A percentile compares a stretch with the other conserved stretches of the same genome.
Conservation (phyloP, 1,140 invertebrate species). For the Procambarus clarkii region DNA sequence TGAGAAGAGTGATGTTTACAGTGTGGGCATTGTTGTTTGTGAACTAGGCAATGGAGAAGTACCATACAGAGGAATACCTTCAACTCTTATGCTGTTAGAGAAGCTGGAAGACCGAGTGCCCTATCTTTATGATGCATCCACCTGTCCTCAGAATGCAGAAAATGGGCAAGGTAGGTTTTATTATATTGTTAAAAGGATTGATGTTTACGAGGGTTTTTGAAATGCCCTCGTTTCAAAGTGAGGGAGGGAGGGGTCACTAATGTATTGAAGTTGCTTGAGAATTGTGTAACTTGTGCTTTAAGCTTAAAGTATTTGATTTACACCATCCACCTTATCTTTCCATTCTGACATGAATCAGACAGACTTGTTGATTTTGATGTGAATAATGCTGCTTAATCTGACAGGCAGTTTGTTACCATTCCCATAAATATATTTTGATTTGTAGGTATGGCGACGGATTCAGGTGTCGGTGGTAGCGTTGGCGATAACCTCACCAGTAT, state of each 20-base stretch:
- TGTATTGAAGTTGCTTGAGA: too few relatives aligned
- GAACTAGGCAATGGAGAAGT: constrained; percentile 92
- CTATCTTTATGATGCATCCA: constrained; percentile 67
- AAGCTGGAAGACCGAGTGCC: constrained; percentile 80
- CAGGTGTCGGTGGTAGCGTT: constrained; percentile 56
- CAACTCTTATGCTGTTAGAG: constrained; percentile 92
- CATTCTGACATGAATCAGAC: too few relatives aligned
- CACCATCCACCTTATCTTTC: too few relatives aligned
- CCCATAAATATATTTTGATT: neutral
- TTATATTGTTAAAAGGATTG: too few relatives aligned
- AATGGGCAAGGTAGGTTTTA: constrained; percentile 52
- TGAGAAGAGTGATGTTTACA: constrained; percentile 93
- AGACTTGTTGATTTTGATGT: too few relatives aligned
- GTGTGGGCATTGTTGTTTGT: constrained; percentile 90
- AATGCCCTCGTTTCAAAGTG: too few relatives aligned
- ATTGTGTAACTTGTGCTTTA: too few relatives aligned
- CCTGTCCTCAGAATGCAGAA: constrained; percentile 14
- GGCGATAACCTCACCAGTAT: constrained; percentile 51
- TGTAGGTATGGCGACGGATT: constrained; percentile 53
- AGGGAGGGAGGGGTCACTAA: too few relatives aligned
- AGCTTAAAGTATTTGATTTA: too few relatives aligned
- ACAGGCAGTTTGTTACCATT: too few relatives aligned
- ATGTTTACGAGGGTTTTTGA: too few relatives aligned
- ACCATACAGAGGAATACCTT: constrained; percentile 88
- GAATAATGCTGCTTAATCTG: too few relatives aligned